Conservation (phyloP, 2,797 vertebrate species). For the Lates japonicus region DNA sequence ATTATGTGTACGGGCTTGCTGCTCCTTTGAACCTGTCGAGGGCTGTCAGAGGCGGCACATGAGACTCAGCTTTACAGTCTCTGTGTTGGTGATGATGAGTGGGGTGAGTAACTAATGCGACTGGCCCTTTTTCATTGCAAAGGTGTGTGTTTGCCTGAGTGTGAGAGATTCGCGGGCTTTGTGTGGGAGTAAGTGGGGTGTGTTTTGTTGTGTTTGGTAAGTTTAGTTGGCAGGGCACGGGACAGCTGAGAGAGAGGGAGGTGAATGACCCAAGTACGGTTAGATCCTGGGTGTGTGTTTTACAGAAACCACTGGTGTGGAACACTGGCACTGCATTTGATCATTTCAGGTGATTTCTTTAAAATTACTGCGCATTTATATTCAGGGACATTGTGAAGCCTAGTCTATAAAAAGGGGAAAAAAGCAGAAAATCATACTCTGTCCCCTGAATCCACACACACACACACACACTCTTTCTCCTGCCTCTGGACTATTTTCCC, state of each 20-base stretch:
- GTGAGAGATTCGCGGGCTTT: constrained; percentile 35
- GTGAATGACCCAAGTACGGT: constrained; percentile 44
- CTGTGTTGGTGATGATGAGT: constrained; percentile 76
- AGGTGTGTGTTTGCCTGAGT: constrained; percentile 68
- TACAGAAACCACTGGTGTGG: constrained; percentile 20
- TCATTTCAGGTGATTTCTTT: constrained; percentile 23
- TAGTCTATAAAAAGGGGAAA: no score
- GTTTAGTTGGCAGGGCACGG: constrained; percentile 59
- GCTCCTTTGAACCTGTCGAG: constrained; percentile 68
- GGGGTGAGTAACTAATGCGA: constrained; percentile 75
- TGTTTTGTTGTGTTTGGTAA: constrained; percentile 69
- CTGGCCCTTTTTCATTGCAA: constrained; percentile 51
- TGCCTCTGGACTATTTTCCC: background rate
- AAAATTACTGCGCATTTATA: constrained; percentile 1
- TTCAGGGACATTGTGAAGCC: background rate
- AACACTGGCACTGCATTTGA: background rate
- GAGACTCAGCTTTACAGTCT: constrained; percentile 56
- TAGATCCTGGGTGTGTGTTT: constrained; percentile 35
- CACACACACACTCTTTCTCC: no score
- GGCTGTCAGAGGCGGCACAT: constrained; percentile 64
- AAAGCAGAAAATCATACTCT: no score
- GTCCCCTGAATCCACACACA: no score
- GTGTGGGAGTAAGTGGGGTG: constrained; percentile 57
- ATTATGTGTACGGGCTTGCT: constrained; percentile 62
- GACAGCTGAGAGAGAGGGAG: constrained; percentile 24